These are phyloP conservation scores for Clanis bilineata DNA, from an alignment of 2,888 invertebrate species.

Conservation along the genomic window DNA sequence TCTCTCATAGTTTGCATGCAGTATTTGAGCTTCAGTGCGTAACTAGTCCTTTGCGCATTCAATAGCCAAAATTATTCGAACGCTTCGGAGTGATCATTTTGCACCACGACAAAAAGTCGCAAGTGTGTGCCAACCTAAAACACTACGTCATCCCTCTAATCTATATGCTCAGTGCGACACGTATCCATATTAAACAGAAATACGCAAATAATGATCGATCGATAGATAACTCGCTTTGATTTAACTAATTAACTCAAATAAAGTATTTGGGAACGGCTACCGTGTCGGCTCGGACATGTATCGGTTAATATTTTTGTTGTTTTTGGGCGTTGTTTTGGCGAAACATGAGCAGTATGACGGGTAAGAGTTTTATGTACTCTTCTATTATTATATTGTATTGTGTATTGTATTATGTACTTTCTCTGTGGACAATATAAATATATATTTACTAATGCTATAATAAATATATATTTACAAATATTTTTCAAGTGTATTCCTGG, in stretches of 20 bases:
- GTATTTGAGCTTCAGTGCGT: too few species aligned
- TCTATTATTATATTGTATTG: too few species aligned
- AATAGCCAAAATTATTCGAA: too few species aligned
- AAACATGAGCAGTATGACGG: conserved; percentile 57
- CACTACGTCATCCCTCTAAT: neutral
- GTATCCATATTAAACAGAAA: neutral
- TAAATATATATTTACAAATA: too few species aligned
- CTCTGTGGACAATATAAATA: too few species aligned
- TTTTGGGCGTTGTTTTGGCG: conserved; percentile 37
- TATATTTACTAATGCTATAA: too few species aligned
- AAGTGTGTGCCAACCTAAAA: neutral
- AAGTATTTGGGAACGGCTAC: conserved; percentile 17
- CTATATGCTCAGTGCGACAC: neutral
- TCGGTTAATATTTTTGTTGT: conserved; percentile 30
- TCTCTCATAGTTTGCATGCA: too few species aligned
- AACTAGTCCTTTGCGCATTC: too few species aligned
- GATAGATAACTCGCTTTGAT: conserved; percentile 23
- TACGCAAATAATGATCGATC: conserved; percentile 28
- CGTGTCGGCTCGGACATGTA: conserved; percentile 24
- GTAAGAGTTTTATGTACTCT: too few species aligned
- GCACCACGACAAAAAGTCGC: neutral
- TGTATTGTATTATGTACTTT: too few species aligned
- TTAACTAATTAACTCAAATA: conserved; percentile 3
- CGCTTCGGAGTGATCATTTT: too few species aligned
- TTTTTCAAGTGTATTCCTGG: too few species aligned